These are phyloP conservation scores for Spilosoma lubricipeda DNA, from an alignment of 2,888 invertebrate genomes.

Conservation along the genomic window DNA sequence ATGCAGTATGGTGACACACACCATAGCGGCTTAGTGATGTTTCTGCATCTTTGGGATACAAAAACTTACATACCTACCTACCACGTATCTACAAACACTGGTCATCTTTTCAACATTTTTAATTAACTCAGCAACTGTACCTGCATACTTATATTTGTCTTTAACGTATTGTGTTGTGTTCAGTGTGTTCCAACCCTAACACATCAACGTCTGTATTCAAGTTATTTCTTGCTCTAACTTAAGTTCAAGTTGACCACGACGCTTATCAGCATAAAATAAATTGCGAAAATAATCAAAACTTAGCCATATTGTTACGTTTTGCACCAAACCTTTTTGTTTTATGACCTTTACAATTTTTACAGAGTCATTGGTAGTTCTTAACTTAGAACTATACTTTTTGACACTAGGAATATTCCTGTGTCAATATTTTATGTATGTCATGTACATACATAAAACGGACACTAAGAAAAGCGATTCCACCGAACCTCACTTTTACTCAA, in stretches of 20 bases:
- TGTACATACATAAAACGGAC: too few species aligned
- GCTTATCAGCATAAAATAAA: slow-evolving; percentile 67
- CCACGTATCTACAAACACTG: too few species aligned
- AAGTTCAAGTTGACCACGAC: slow-evolving; percentile 60
- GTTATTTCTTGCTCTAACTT: slow-evolving; percentile 56
- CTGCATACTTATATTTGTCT: neutral
- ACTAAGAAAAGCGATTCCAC: too few species aligned
- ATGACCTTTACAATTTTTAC: neutral
- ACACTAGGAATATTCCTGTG: too few species aligned
- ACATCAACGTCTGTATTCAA: slow-evolving; percentile 55
- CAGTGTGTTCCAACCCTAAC: slow-evolving; percentile 29
- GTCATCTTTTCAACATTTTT: neutral
- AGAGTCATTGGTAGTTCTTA: neutral
- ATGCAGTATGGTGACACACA: too few species aligned
- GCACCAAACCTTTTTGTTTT: slow-evolving; percentile 6
- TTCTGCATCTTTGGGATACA: too few species aligned
- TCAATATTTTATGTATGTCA: too few species aligned
- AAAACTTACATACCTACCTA: too few species aligned
- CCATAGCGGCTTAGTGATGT: too few species aligned
- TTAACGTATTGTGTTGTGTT: neutral
- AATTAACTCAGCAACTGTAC: neutral
- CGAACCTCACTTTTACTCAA: too few species aligned
- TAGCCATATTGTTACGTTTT: slow-evolving; percentile 38
- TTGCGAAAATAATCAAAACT: slow-evolving; percentile 57
- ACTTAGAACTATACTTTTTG: too few species aligned